These are phyloP conservation scores for Caenorhabditis imperialis DNA, from an alignment of 2,888 invertebrate species.

Conservation along the genomic window DNA sequence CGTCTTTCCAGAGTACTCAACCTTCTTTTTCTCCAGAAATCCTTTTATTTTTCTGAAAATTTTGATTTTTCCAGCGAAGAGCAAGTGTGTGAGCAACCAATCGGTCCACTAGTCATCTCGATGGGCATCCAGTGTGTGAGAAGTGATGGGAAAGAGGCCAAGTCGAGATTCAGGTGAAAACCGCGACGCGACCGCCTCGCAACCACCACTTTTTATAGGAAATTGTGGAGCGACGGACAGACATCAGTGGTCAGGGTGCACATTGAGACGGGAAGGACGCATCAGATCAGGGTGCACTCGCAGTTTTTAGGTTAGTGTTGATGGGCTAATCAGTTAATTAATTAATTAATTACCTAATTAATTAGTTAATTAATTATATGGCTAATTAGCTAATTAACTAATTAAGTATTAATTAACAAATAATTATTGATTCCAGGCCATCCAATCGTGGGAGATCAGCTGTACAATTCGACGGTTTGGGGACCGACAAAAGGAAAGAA, in stretches of 20 bases:
- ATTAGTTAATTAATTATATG: too few relatives aligned
- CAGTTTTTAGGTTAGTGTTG: conserved; percentile 88
- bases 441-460: conserved; percentile 96
- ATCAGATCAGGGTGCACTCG: conserved; percentile 97
- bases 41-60: neutral
- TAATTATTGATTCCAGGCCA: conserved; percentile 83
- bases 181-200: neutral
- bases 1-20: conserved; percentile 88
- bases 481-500: conserved; percentile 92
- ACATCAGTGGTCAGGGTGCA: conserved; percentile 92
- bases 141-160: conserved; percentile 83
- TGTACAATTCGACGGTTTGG: conserved; percentile 94
- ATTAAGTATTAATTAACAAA: neutral
- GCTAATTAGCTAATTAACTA: too few relatives aligned
- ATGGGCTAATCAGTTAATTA: too few relatives aligned
- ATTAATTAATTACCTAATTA: too few relatives aligned
- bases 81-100: conserved; percentile 72
- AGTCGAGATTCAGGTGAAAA: conserved; percentile 55
- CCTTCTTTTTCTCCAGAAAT: neutral
- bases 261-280: conserved; percentile 97
- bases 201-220: conserved; percentile 9
- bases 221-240: conserved; percentile 65
- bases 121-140: conserved; percentile 96
- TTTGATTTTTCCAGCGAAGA: conserved; percentile 65
- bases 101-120: conserved; percentile 83